Percentiles rank a stretch among this genome's conserved stretches.
Evolutionary conservation across 92 coral and sea anemone species (phyloP).

Genomic region (Epizoanthus illoricatus): DNA sequence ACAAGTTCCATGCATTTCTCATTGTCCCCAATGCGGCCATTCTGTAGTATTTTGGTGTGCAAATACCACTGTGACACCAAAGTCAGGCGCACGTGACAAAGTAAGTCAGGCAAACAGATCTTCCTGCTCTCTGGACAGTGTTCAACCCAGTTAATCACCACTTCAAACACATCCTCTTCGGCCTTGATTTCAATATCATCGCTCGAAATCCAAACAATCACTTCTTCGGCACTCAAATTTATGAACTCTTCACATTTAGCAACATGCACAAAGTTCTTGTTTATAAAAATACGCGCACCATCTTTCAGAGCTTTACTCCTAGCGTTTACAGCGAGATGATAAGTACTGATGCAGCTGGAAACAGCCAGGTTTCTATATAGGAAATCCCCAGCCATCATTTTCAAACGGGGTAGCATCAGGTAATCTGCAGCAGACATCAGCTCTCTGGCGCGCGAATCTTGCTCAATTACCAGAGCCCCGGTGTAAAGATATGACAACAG

Average conservation of each 20-base stretch:
- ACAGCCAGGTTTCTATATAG: background rate
- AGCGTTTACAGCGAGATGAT: background rate
- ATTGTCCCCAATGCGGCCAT: background rate
- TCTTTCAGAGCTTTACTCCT: background rate
- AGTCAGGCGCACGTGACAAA: background rate
- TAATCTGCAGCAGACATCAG: background rate
- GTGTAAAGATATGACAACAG: background rate
- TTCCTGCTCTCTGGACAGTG: too few species aligned
- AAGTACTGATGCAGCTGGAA: background rate
- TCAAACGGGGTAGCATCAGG: background rate
- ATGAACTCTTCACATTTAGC: background rate
- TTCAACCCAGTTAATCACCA: too few species aligned
- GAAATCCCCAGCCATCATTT: background rate
- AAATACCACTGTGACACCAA: background rate
- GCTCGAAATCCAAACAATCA: background rate
- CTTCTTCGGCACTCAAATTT: background rate
- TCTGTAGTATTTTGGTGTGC: background rate
- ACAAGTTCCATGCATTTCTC: slow-evolving; percentile 4
- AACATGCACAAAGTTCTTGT: too few species aligned
- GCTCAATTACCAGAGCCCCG: background rate
- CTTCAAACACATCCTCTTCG: background rate
- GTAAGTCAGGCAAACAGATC: background rate
- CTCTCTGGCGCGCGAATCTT: background rate
- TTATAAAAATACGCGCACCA: background rate
- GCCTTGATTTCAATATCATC: background rate